Percentiles rank a stretch among this genome's conserved stretches.
Evolutionary conservation across 2,113 vertebrate species (phyloP).

Genomic region (Mirounga angustirostris): DNA sequence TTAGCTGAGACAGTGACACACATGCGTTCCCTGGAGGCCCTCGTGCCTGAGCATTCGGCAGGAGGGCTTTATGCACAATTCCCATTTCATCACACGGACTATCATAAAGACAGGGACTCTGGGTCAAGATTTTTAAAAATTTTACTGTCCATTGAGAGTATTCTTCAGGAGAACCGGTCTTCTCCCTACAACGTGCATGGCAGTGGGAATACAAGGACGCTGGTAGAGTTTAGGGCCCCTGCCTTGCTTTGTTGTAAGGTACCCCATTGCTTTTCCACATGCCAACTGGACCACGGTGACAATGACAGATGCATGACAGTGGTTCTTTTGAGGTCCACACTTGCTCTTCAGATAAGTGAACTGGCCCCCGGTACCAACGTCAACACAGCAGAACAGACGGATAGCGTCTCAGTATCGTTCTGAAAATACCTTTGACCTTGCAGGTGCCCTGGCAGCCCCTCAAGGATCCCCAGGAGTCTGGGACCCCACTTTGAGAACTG

Average conservation of each 20-base stretch:
- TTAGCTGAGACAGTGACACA: neutral
- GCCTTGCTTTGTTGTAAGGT: neutral
- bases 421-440: slow-evolving; percentile 46
- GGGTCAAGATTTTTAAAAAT: neutral
- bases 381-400: neutral
- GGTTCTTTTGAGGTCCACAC: no score
- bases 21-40: neutral
- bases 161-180: neutral
- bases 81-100: neutral
- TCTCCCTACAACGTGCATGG: neutral
- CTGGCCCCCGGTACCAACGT: no score
- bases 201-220: neutral
- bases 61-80: neutral
- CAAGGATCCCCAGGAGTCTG: neutral
- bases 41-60: neutral
- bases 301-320: no score
- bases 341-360: no score
- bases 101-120: neutral
- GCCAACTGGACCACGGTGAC: no score
- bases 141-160: neutral
- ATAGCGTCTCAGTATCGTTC: neutral
- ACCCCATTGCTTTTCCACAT: neutral
- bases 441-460: neutral
- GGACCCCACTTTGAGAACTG: neutral
- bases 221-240: neutral